Evolutionary conservation across 2,113 vertebrate species (phyloP).

Genomic region (Pontoporia blainvillei): DNA sequence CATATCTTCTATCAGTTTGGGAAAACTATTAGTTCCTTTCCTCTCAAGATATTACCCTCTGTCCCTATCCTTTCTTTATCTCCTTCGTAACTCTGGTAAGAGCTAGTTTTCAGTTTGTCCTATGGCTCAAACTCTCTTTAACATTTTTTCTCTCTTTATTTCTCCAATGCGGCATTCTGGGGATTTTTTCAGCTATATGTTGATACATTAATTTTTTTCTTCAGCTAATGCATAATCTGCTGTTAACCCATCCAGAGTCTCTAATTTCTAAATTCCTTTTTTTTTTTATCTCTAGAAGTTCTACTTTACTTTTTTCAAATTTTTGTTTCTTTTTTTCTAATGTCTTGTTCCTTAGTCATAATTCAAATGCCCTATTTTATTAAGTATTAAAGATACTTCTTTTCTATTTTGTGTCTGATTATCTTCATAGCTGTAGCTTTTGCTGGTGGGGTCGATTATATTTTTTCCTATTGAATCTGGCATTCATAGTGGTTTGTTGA

Average conservation of each 20-base stretch:
- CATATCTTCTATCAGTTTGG: neutral
- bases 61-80: neutral
- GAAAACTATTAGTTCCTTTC: neutral
- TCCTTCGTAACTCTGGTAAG: neutral
- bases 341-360: neutral
- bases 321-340: neutral
- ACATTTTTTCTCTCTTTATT: neutral
- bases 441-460: neutral
- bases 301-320: neutral
- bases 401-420: neutral
- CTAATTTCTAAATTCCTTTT: neutral
- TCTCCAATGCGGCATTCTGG: neutral
- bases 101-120: neutral
- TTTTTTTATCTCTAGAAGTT: neutral
- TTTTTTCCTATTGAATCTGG: neutral
- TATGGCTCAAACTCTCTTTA: neutral
- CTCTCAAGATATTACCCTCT: neutral
- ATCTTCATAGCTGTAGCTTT: neutral
- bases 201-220: neutral
- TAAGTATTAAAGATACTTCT: neutral
- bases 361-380: neutral
- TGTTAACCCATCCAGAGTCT: neutral
- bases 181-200: neutral
- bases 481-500: neutral
- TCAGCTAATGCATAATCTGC: neutral